A percentile compares a stretch with the other conserved stretches of the same genome.
Conservation (phyloP, 1,140 invertebrate genomes). For the Procambarus virginalis region DNA sequence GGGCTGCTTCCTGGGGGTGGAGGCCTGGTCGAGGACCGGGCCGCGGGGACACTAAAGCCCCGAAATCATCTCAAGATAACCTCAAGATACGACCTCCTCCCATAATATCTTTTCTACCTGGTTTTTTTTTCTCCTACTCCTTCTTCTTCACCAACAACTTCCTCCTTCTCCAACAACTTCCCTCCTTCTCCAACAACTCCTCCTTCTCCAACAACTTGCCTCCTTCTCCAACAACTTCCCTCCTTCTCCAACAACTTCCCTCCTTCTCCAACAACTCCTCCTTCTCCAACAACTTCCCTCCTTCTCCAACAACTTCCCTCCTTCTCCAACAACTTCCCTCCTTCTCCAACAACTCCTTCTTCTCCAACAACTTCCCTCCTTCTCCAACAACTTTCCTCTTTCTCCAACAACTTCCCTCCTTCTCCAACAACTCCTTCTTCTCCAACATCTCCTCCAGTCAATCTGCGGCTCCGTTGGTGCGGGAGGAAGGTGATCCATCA, state of each 20-base stretch:
- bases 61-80: no score
- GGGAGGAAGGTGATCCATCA: background rate
- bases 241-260: background rate
- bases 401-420: background rate
- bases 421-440: background rate
- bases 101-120: background rate
- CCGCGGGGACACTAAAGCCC: no score
- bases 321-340: background rate
- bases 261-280: background rate
- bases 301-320: background rate
- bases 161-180: background rate
- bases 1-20: no score
- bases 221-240: background rate
- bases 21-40: no score
- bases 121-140: background rate
- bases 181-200: background rate
- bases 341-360: background rate
- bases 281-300: background rate
- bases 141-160: background rate
- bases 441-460: background rate
- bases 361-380: background rate
- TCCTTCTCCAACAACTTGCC: background rate
- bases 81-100: no score
- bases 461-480: slow-evolving; percentile 5
- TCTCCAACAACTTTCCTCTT: background rate